Evolutionary conservation across 2,888 invertebrate species (phyloP), one percentile per base, ranked within the genome.

Genomic region (Agrotis ipsilon): DNA sequence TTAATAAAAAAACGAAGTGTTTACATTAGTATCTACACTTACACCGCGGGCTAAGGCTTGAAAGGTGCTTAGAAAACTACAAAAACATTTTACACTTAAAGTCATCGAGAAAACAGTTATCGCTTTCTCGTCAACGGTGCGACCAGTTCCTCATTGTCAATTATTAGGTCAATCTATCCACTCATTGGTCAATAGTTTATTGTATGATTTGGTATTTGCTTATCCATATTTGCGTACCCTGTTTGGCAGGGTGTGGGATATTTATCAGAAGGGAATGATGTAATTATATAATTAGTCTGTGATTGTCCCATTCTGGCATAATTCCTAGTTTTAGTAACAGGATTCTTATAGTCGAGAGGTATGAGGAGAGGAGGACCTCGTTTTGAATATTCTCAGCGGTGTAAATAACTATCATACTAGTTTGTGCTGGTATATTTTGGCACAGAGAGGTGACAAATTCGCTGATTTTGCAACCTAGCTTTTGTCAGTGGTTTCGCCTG

Each of bases 161-260:
- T 71, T 78, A 67, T 70, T 62, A 61, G n/a, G 24, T 19, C 74
- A 75, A 78, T 80, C 64, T 69, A 43, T 32, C 39, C 24, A 52
- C 59, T 74, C 65, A 84, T 81, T 77, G 71, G 65, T 57, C 63
- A 61, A 74, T 70, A 75, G 45, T 62, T 66, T 75, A 71, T 57
- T 57, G 63, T 58, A 66, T 11, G 24, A 73, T 69, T 73, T 68
- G 46, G 66, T 82, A 81, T 76, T 64, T 81, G 51, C 61, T 66
- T 68, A 68, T 73, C 68, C 59, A 82, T 76, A 82, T 68, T 52
- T 72, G 13, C 68, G 49, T 63, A 16, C 45, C 11, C 11, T 51
- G 24, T 51, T 21, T 48, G 11, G 21, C n/a, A 48, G 7, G 13
- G 13, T 18, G 43, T 55, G 45, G 24, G 13, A 45, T 48, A 13